Conservation (phyloP, 2,888 invertebrate genomes). For the Mesorhabditis spiculigera region DNA sequence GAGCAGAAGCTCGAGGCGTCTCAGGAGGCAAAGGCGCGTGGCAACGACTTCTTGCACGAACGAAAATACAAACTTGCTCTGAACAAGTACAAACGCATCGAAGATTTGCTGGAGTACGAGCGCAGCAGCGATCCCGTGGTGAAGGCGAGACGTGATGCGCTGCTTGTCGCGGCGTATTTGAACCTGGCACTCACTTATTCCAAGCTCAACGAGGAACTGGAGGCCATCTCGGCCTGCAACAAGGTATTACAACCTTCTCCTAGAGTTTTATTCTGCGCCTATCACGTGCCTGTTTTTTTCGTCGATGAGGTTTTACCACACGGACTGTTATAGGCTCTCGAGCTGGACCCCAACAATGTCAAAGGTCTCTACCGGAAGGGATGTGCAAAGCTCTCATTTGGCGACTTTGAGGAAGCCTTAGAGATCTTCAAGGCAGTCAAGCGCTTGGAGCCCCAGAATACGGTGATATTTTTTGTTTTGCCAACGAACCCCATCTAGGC, state of each 20-base stretch:
- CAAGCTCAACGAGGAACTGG: slow-evolving; percentile 55
- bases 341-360: slow-evolving; percentile 73
- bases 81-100: slow-evolving; percentile 80
- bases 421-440: slow-evolving; percentile 76
- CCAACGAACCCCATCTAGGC: slow-evolving; percentile 30
- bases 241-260: slow-evolving; percentile 64
- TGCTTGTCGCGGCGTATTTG: slow-evolving; percentile 44
- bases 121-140: slow-evolving; percentile 40
- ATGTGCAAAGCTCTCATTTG: slow-evolving; percentile 55
- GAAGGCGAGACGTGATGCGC: slow-evolving; percentile 31
- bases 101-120: slow-evolving; percentile 67
- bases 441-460: slow-evolving; percentile 78
- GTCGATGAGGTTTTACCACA: not conserved
- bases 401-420: slow-evolving; percentile 76
- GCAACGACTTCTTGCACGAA: slow-evolving; percentile 76
- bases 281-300: not conserved
- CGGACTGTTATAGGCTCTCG: slow-evolving; percentile 61
- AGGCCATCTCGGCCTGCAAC: slow-evolving; percentile 69
- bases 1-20: slow-evolving; percentile 78
- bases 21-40: slow-evolving; percentile 80
- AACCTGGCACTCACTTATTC: slow-evolving; percentile 58
- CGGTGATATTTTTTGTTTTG: slow-evolving; percentile 69
- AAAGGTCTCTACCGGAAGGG: slow-evolving; percentile 79
- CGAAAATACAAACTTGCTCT: slow-evolving; percentile 76
- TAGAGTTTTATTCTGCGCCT: not conserved